Conservation (phyloP, 2,797 vertebrate genomes). For the Coracias cyanogaster region DNA sequence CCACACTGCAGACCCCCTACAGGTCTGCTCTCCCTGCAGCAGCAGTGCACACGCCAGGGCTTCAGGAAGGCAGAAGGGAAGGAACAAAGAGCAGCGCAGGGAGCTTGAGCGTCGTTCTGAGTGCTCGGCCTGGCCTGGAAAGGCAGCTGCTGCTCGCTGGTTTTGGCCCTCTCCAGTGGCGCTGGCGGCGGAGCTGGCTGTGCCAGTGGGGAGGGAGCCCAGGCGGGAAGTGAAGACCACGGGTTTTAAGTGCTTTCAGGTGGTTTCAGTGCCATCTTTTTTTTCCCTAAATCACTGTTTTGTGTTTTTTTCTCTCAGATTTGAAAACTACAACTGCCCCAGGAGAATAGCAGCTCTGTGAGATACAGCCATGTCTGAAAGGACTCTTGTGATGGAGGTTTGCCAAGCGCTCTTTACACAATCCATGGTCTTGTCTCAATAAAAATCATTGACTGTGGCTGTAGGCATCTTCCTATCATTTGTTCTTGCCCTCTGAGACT, state of each 20-base stretch:
- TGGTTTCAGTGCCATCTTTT: background rate
- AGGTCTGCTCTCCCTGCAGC: background rate
- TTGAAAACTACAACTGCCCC: background rate
- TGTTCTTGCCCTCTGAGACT: background rate
- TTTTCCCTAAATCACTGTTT: background rate
- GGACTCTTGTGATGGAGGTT: background rate
- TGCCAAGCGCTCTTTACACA: background rate
- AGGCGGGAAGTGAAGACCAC: background rate
- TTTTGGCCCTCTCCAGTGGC: background rate
- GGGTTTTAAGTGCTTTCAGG: background rate
- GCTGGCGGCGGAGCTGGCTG: background rate
- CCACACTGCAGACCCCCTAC: rapidly evolving
- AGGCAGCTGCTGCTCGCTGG: background rate
- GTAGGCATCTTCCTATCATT: background rate
- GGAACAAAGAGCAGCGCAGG: background rate
- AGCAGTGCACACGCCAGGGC: rapidly evolving
- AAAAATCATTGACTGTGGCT: background rate
- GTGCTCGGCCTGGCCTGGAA: background rate
- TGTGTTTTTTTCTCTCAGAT: background rate
- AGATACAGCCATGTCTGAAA: background rate
- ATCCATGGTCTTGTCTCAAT: background rate
- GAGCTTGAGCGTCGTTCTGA: background rate
- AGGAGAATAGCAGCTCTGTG: background rate
- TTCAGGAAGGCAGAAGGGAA: background rate
- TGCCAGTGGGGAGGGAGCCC: background rate